Evolutionary conservation across 2,888 invertebrate species (phyloP), one percentile per base, ranked within the genome.

Genomic region (Aphidius colemani): DNA sequence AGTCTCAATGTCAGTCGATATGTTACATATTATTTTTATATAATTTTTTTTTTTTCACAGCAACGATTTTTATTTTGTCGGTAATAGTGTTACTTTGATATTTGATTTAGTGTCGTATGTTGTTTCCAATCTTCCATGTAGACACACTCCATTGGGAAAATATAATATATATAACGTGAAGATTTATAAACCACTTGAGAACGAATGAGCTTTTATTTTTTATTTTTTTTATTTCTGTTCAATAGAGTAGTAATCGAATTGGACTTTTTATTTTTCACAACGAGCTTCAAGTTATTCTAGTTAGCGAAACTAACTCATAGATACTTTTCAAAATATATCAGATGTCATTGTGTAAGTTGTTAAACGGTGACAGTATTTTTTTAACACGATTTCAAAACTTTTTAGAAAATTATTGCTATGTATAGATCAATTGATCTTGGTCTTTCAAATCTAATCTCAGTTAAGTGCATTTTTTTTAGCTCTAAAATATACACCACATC

Each of bases 201-300:
- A 70, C 61, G 62, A 66, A 63, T 65, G 67, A 66, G 41, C 66
- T 57, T 57, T 43, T 65, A 5, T 30, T 30, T 30, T 30, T 30
- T 30, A 3, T 30, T 30, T 5, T 30, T 30, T 30, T 5, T 30
- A 5, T 30, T 5, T 30, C 30, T 30, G 30, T 53, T 59, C 59
- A 57, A 51, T 43, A 58, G 66, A n/a, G n/a, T n/a, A n/a, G 59
- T 66, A 70, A 70, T 70, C 69, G 69, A 67, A 67, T 66, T 57
- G 56, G 56, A 10, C 30, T 30, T 30, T 49, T 46, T 58, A 53
- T 59, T 53, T 51, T 61, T 7, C 63, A 62, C 59, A 48, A 39
- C 49, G 64, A 67, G 55, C 61, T 66, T 69, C 65, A 67, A 60
- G 62, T 67, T 59, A 56, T 65, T 66, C 44, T 30, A 30, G 30